These are phyloP conservation scores for Leptinotarsa haldemani DNA, from an alignment of 2,888 invertebrate species.

Conservation along the genomic window DNA sequence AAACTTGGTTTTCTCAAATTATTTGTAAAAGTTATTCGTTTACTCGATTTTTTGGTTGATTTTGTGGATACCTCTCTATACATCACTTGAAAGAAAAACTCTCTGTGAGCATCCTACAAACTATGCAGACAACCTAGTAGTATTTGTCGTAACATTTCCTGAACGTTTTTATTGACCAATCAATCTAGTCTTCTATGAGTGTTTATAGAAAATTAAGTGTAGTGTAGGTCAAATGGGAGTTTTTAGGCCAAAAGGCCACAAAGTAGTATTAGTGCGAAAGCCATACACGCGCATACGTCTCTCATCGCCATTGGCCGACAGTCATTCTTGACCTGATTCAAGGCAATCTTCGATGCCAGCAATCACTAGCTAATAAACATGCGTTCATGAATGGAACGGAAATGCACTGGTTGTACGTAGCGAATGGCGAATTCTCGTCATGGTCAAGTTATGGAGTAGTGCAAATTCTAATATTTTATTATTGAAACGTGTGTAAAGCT, in stretches of 20 bases:
- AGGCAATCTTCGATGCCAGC: slow-evolving; percentile 43
- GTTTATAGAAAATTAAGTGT: slow-evolving; percentile 46
- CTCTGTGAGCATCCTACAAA: not conserved
- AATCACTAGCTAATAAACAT: slow-evolving; percentile 18
- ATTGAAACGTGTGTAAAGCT: not conserved
- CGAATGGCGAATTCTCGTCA: not conserved
- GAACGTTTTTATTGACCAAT: slow-evolving; percentile 11
- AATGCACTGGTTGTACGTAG: slow-evolving; percentile 14
- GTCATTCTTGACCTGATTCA: slow-evolving; percentile 56
- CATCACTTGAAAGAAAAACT: not conserved
- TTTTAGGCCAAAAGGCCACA: slow-evolving; percentile 64
- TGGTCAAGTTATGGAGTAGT: not conserved
- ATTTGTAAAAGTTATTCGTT: not conserved
- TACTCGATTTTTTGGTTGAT: not conserved
- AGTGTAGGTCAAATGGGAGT: slow-evolving; percentile 57
- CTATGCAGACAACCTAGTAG: not conserved
- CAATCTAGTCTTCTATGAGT: slow-evolving; percentile 34
- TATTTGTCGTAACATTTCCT: not conserved
- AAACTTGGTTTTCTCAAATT: too few relatives aligned
- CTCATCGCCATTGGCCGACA: slow-evolving; percentile 48
- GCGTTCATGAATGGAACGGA: slow-evolving; percentile 13
- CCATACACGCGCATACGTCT: slow-evolving; percentile 34
- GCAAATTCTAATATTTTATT: not conserved
- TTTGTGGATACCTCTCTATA: not conserved
- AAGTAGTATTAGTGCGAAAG: slow-evolving; percentile 53